Conservation (phyloP, 1,140 invertebrate species). For the Phortica variegata region DNA sequence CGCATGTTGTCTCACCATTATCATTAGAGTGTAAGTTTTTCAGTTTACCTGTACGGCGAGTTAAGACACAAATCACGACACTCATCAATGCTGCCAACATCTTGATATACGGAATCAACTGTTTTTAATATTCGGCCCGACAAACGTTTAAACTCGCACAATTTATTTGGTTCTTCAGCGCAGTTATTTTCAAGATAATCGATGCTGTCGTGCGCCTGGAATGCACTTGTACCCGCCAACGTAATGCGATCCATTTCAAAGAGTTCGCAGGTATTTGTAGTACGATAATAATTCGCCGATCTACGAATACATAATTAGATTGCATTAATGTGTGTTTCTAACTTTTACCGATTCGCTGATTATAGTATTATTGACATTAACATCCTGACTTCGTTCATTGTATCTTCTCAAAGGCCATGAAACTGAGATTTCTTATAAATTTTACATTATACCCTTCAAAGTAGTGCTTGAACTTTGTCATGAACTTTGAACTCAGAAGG, state of each 20-base stretch:
- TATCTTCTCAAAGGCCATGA: no score
- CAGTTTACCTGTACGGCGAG: slow-evolving; percentile 68
- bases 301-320: slow-evolving; percentile 61
- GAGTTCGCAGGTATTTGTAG: slow-evolving; percentile 78
- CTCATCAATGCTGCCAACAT: slow-evolving; percentile 81
- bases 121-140: slow-evolving; percentile 87
- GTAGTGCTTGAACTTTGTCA: no score
- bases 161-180: slow-evolving; percentile 82
- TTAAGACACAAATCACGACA: slow-evolving; percentile 85
- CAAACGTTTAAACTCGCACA: slow-evolving; percentile 91
- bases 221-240: slow-evolving; percentile 72
- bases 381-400: no score
- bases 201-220: slow-evolving; percentile 69
- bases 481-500: no score
- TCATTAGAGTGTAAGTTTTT: background rate
- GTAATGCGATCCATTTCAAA: slow-evolving; percentile 91
- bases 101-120: slow-evolving; percentile 90
- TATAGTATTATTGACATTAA: background rate
- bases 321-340: no score
- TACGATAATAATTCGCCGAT: slow-evolving; percentile 85
- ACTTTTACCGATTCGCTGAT: no score
- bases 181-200: slow-evolving; percentile 92
- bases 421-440: no score
- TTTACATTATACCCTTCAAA: no score
- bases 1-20: background rate